phyloP scores from a whole-genome alignment of 1,140 invertebrate species.

The Trichogramma pretiosum region DNA sequence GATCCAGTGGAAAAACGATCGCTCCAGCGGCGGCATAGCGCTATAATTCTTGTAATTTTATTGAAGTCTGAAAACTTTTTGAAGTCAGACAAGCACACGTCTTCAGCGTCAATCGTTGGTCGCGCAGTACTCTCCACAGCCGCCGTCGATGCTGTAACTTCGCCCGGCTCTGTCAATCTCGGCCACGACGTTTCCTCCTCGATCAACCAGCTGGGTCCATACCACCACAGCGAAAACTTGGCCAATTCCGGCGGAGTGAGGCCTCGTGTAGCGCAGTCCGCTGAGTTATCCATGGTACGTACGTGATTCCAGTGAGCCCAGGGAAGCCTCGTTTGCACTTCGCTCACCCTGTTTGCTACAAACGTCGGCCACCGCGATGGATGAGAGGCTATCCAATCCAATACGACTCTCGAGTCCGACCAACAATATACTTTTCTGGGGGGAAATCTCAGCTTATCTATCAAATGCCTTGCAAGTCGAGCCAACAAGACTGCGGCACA shows the following conservation, averaged over 20 bases:
- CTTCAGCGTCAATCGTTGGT: too few species aligned
- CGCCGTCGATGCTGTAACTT: too few species aligned
- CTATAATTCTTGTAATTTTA: too few species aligned
- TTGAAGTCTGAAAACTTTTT: too few species aligned
- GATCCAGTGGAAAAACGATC: too few species aligned
- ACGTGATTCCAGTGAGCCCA: not conserved
- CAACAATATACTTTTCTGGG: conserved; percentile 7
- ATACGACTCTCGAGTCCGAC: conserved; percentile 29
- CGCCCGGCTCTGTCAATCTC: too few species aligned
- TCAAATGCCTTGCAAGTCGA: not conserved
- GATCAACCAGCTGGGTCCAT: not conserved
- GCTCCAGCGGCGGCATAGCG: too few species aligned
- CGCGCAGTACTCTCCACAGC: too few species aligned
- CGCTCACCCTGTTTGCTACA: not conserved
- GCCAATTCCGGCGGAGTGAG: not conserved
- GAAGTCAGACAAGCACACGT: too few species aligned
- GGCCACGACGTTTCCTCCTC: not conserved
- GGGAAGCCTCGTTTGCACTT: not conserved
- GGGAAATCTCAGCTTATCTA: not conserved
- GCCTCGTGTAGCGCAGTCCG: too few species aligned
- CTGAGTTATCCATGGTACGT: not conserved
- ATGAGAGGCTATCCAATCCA: too few species aligned
- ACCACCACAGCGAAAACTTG: not conserved
- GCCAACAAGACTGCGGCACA: not conserved
- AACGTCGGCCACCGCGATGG: too few species aligned